Evolutionary conservation across 2,113 vertebrate species (phyloP), one percentile per base, ranked within the genome.

Genomic region (Asarcornis scutulata): DNA sequence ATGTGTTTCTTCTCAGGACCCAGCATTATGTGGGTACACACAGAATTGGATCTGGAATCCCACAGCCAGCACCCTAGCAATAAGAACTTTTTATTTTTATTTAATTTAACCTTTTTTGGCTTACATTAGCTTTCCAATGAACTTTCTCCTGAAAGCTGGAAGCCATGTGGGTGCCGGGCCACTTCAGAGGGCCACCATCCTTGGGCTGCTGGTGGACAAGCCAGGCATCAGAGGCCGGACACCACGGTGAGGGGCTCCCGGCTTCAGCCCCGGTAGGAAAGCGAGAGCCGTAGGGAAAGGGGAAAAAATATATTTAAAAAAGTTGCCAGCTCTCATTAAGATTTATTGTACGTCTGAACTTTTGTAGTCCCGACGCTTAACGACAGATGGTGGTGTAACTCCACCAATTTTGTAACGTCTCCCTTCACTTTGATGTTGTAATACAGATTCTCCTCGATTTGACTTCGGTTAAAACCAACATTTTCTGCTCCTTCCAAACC

Each of bases 331-430:
- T 86, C 75, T 97, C 95, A 93, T 98, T 97, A 97, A 84, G 95
- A 96, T 97, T 98, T 98, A 98, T 97, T 93, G 76, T 56, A 86
- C 20, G 40, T 91, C 93, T 91, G 80, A 92, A 97, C 94, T 97
- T 98, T 98, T 98, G 98, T 98, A 98, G 97, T 98, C 97, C 98
- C 98, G 12, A 95, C 95, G 94, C 76, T 98, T 98, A 98, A 98
- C 98, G 98, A 98, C 98, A 98, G 98, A 98, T 98, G 98, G 98
- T 98, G 96, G 97, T 98, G 97, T 98, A 98, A 98, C 98, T 98
- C 98, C 98, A 98, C 97, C 96, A 89, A 97, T 98, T 98, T 97
- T 56, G 60, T 63, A 92, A 87, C 66, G 67, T 95, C 94, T 95
- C 59, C 71, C 48, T 93, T 92, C 69, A 46, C 96, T 97, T 97